Base-by-base conservation (phyloP, 2,888 invertebrate genomes). In the Eupithecia subfuscata region DNA sequence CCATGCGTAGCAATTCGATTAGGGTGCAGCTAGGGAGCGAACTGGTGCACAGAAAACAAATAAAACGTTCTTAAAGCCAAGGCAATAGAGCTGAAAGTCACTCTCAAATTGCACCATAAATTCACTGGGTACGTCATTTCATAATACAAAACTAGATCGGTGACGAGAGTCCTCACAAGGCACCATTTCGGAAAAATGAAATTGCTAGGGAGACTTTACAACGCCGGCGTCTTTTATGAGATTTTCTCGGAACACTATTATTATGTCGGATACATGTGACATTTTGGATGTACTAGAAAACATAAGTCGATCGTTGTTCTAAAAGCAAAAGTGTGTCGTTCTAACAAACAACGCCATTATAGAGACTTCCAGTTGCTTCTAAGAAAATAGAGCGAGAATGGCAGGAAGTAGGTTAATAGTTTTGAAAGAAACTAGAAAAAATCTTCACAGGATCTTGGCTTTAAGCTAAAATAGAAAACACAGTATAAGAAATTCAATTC, bases 1-100 rank as follows among this genome's bases (percentile, higher is more conserved):
- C 94, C 91, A 93, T 90, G 91, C 94, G 93, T 93, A 90, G 89
- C 90, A 84, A 95, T 94, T 94, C 92, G 93, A 95, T 95, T 94
- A 95, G 95, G 95, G 94, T 92, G 93, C 93, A 92, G 87, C 89
- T 88, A 88, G 93, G 93, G 94, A 88, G 88, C 85, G n/a, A 83
- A 90, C 92, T 91, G 87, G 85, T 91, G 94, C 94, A 93, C 86
- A 86, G 84, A 84, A 86, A 84, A 80, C 78, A 82, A 83, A 76
- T 84, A 75, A 71, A 82, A 85, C 18, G 67, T n/a, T 78, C 75
- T 80, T 86, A 85, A 77, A 0, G 0, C 0, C 0, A 68, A 2
- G 6, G 8, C 0, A 1, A 72, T 80, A 89, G 74, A 76, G 80
- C 75, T 65, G 30, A 82, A 69, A 75, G 22, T 80, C 1, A 52